These are phyloP conservation scores for Epizoanthus scotinus DNA, from an alignment of 92 coral and sea anemone species.

Conservation along the genomic window DNA sequence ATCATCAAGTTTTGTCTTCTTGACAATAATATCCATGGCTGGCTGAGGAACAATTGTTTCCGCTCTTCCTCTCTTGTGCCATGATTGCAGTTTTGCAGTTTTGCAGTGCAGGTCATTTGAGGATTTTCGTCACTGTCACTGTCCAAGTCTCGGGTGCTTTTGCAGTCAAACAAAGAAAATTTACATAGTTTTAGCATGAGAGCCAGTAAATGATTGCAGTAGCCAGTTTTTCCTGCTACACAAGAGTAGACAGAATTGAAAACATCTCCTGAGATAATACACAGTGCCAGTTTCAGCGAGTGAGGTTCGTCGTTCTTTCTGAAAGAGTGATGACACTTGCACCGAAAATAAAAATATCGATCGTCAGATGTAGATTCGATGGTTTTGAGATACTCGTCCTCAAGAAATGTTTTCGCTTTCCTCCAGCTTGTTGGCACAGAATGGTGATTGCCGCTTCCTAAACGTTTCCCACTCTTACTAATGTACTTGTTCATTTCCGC, in stretches of 20 bases:
- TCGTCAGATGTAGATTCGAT: slow-evolving; percentile 50
- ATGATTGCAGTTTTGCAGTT: slow-evolving; percentile 50
- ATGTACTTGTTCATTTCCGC: slow-evolving; percentile 46
- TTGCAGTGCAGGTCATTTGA: slow-evolving; percentile 45
- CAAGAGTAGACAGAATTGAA: slow-evolving; percentile 47
- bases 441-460: slow-evolving; percentile 49
- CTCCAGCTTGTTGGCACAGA: slow-evolving; percentile 57
- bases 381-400: slow-evolving; percentile 52
- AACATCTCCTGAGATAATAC: slow-evolving; percentile 54
- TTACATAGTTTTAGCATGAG: slow-evolving; percentile 63
- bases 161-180: slow-evolving; percentile 46
- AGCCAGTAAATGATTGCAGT: slow-evolving; percentile 47
- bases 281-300: slow-evolving; percentile 47
- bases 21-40: slow-evolving; percentile 50
- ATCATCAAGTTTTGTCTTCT: slow-evolving; percentile 44
- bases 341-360: slow-evolving; percentile 43
- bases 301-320: slow-evolving; percentile 53
- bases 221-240: slow-evolving; percentile 60
- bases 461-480: slow-evolving; percentile 30
- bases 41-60: slow-evolving; percentile 55
- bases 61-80: slow-evolving; percentile 60
- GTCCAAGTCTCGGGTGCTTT: slow-evolving; percentile 44
- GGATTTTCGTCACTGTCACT: slow-evolving; percentile 56
- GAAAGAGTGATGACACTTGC: slow-evolving; percentile 57
- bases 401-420: slow-evolving; percentile 60